Base-by-base conservation (phyloP, 1,140 invertebrate species). In the Papilio xuthus region DNA sequence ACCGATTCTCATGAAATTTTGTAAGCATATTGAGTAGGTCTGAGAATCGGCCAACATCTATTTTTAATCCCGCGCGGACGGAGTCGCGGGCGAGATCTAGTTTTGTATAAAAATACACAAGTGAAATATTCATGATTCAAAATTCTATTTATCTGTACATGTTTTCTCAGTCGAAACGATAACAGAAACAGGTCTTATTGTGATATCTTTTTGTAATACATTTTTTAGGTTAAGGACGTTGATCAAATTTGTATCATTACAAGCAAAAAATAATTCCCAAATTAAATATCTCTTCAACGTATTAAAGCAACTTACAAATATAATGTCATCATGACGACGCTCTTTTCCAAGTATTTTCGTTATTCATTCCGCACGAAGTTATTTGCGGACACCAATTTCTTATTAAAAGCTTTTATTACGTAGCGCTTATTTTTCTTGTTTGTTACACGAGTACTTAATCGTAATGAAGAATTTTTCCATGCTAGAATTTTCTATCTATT, bases 351-450 rank as follows among this genome's bases (percentile, higher is more conserved):
- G 4, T 67, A 67, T 67, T 67, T 67, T 63, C 26, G 23, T 23
- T 63, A 63, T 28, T 63, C 26, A 63, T 63, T 63, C 32, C 60
- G 60, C 60, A 67, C 60, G 26, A 15, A 67, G 60, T 26, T 67
- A 67, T 67, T 67, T 67, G 60, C 60, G 60, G 60, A 67, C 13
- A 67, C 12, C 15, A 67, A 67, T 63, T 63, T 63, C 26, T 26
- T 67, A 67, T 67, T 32, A 67, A 32, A 67, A 67, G 13, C 60
- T 67, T 67, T 67, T 63, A 63, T 28, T 67, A 15, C 47, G 47
- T 15, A 18, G 4, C 26, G 26, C 6, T 67, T 67, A 67, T 67
- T 32, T 67, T 28, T 15, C 26, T 67, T 28, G 12, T 28, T 63
- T 63, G 23, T 63, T 60, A 60, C 23, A 26, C 4, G 13, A 60